Evolutionary conservation across 2,113 vertebrate genomes (phyloP).

Genomic region (Neolamprologus kungweensis): DNA sequence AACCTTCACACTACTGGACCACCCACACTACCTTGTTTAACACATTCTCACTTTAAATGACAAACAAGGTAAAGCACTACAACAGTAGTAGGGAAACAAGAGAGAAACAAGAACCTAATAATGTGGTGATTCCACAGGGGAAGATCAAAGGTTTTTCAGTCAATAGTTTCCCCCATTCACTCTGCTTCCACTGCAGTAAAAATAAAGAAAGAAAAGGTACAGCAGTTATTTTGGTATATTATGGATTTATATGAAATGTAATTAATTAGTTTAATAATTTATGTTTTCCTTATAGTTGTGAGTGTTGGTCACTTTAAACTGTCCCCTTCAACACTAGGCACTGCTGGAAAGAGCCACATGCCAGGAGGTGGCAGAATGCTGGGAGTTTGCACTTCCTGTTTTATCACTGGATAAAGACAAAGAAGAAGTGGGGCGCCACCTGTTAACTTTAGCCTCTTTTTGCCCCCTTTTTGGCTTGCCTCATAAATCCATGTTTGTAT

Average conservation of each 20-base stretch:
- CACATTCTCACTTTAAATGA: not conserved
- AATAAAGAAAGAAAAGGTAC: not conserved
- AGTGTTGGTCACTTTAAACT: not conserved
- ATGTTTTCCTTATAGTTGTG: not conserved
- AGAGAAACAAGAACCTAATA: not conserved
- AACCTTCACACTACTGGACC: not conserved
- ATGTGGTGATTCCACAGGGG: not conserved
- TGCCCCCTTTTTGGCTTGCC: not conserved
- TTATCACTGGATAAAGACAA: not conserved
- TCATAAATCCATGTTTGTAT: not conserved
- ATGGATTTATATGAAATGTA: not conserved
- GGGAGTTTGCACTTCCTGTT: accelerated
- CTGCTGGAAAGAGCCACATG: accelerated
- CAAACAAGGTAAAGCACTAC: not conserved
- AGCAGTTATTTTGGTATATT: not conserved
- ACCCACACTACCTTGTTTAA: not conserved
- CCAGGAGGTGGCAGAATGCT: not conserved
- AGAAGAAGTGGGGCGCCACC: accelerated
- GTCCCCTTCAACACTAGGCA: not conserved
- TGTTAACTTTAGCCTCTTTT: not conserved
- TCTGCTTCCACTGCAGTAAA: not conserved
- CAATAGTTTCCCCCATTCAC: not conserved
- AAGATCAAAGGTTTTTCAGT: not conserved
- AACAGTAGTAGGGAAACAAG: accelerated
- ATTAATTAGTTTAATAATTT: not conserved